Evolutionary conservation across 2,888 invertebrate species (phyloP), one percentile per base, ranked within the genome.

Genomic region (Athrips mouffetella): DNA sequence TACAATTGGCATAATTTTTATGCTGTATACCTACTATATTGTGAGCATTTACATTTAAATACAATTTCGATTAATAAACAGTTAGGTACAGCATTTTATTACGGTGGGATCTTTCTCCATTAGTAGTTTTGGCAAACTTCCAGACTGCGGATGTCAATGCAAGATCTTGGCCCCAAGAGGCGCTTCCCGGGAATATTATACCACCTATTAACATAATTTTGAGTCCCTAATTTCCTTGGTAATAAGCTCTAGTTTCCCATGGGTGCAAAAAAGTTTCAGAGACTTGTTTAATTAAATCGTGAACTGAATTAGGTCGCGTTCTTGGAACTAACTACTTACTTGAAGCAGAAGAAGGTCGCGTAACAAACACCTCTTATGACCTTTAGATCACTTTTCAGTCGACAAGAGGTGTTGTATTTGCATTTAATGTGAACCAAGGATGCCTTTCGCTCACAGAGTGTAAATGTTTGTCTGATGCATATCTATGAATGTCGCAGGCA

Each of bases 121-220:
- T n/a, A n/a, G n/a, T 44, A 46, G 42, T 35, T 27, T 39, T 50
- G 53, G 50, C 53, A 10, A 6, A 23, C 6, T 15, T 41, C 53
- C 50, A 53, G 15, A 11, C 23, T 11, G 23, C 50, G 50, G 54
- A 50, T 57, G 53, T 57, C 57, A 52, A 50, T 54, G 51, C 51
- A 51, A 50, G 48, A 52, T 52, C 48, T 54, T 54, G 57, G 53
- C 53, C 47, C 42, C 58, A 46, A 40, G 50, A 51, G 58, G 49
- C 52, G 58, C 58, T 60, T 55, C 55, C 57, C 53, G 54, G 54
- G 58, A 62, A 62, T 65, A 68, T 68, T 63, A 70, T 67, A 73
- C 71, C 65, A 58, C 58, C 59, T 67, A 73, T 75, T 73, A 73
- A 66, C 73, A 71, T 73, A 75, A 70, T 70, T 50, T 57, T 58